Evolutionary conservation across 2,113 vertebrate genomes (phyloP).

Genomic region (Indri indri): DNA sequence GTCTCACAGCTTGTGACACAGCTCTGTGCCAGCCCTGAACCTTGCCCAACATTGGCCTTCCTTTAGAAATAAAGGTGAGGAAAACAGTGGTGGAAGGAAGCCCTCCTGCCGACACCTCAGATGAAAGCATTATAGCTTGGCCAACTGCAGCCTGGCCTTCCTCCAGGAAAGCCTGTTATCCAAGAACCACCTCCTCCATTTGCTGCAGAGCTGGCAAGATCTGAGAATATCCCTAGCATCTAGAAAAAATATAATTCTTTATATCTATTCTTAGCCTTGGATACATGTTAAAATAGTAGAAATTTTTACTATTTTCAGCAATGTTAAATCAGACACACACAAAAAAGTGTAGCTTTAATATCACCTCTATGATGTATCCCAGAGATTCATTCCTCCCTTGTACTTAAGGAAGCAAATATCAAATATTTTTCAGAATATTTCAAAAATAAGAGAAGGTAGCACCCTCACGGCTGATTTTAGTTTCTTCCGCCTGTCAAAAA

Average conservation of each 20-base stretch:
- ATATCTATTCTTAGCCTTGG: constrained; percentile 25
- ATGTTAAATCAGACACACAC: background rate
- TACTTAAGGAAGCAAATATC: background rate
- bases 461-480: background rate
- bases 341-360: background rate
- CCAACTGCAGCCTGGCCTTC: constrained; percentile 36
- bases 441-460: background rate
- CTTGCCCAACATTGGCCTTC: background rate
- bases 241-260: background rate
- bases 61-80: background rate
- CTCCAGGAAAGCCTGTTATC: constrained; percentile 20
- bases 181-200: constrained; percentile 6
- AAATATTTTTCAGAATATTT: background rate
- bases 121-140: background rate
- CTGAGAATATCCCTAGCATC: background rate
- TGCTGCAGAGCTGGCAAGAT: background rate
- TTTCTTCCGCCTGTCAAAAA: background rate
- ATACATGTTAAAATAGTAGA: constrained; percentile 1
- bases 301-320: constrained; percentile 6
- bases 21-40: background rate
- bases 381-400: background rate
- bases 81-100: background rate
- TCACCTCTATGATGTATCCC: background rate
- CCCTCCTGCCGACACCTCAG: background rate
- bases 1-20: background rate